Evolutionary conservation across 2,888 invertebrate species (phyloP), one percentile per base, ranked within the genome.

Genomic region (Oscheius sp.): DNA sequence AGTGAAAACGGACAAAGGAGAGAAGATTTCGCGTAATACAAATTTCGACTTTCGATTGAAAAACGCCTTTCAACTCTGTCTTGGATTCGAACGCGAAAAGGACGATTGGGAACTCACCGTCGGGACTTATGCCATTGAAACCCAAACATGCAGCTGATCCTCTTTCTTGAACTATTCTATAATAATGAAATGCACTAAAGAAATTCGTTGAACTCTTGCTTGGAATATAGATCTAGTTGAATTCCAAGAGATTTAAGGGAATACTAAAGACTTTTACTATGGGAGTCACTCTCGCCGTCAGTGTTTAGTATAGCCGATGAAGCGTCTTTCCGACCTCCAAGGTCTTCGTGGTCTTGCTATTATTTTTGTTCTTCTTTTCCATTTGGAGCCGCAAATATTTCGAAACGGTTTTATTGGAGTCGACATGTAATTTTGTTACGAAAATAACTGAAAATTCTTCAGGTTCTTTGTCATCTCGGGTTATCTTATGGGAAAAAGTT

Each of bases 61-160:
- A 29, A 76, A 76, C 29, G 72, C 76, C 23, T 76, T 76, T 52
- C 71, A 72, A 45, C 67, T 72, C 5, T 76, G 76, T 37, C 20
- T 76, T 10, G 58, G 48, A 20, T 64, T 34, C 34, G 48, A 64
- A 20, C 15, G 50, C 5, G n/a, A 48, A 10, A 34, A 34, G 17
- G 20, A 25, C 15, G 48, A 64, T 33, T 46, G 50, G 50, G 64
- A 64, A 25, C 31, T 50, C 3, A 20, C 50, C 34, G 64, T 64
- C 48, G 64, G 64, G 3, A 64, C 64, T 25, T 64, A 64, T 17
- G 50, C 50, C 48, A 34, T 64, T 8, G 64, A 64, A 15, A 34
- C 64, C 4, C 31, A 50, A 6, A 48, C 15, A 5, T 48, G 48
- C 23, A 37, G 37, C 15, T 37, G 37, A 37, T 37, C 15, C 37